Evolutionary conservation across 1,140 invertebrate species (phyloP).

Genomic region (Bombus sibiricus): DNA sequence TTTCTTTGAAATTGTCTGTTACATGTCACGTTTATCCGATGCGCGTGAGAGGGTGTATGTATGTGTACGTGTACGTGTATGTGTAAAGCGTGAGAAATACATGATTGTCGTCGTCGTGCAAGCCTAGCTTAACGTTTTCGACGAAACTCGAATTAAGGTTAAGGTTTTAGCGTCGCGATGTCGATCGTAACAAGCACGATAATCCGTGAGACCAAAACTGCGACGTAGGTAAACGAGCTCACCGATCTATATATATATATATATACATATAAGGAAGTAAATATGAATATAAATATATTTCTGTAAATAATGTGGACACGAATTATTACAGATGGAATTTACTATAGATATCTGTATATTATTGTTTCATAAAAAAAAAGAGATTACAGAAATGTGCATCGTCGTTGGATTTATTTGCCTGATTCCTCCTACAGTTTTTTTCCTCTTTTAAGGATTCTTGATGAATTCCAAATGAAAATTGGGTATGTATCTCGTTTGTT

Average conservation of each 20-base stretch:
- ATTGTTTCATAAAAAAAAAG: constrained; percentile 74
- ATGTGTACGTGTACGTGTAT: neutral
- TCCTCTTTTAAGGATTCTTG: neutral
- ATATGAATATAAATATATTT: constrained; percentile 63
- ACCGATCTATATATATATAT: constrained; percentile 50
- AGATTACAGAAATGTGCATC: constrained; percentile 21
- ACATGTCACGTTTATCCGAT: constrained; percentile 9
- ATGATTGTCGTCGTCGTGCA: constrained; percentile 9
- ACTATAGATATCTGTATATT: constrained; percentile 74
- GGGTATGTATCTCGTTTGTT: neutral
- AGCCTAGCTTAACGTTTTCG: constrained; percentile 34
- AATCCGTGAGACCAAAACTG: constrained; percentile 64
- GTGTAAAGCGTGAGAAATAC: neutral
- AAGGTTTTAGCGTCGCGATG: constrained; percentile 43
- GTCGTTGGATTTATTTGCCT: neutral
- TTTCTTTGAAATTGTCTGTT: constrained; percentile 17
- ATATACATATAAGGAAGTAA: constrained; percentile 41
- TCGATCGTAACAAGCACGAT: constrained; percentile 37
- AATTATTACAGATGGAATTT: constrained; percentile 71
- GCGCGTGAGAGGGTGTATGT: neutral
- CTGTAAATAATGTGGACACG: constrained; percentile 71
- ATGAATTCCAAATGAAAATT: neutral
- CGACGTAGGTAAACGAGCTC: constrained; percentile 49
- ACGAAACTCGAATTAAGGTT: constrained; percentile 33
- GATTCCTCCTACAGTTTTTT: neutral